Evolutionary conservation across 2,888 invertebrate genomes (phyloP), one percentile per base, ranked within the genome.

Genomic region (Rhagonycha fulva): DNA sequence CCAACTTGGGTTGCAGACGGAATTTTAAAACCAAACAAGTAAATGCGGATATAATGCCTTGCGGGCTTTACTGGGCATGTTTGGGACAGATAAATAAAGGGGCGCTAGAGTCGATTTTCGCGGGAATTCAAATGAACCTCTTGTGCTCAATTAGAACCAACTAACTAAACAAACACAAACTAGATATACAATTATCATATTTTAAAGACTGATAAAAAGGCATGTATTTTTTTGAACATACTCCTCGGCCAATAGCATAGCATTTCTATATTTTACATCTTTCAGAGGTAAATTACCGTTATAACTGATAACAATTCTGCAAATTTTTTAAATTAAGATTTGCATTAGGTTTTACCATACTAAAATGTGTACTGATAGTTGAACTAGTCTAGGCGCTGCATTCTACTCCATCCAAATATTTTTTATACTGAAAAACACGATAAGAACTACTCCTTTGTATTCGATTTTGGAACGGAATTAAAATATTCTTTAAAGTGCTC

Each of bases 361-460:
- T 32, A 32, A 72, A 72, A 19, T 9, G 11, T 12, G 67, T 72
- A 60, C 23, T 47, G 67, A 32, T 47, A 14, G 23, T 2, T 47
- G 72, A 11, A 32, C 32, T 72, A 32, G 47, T 67, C 30, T 3
- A 67, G 5, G 32, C 26, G 47, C 14, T 32, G 67, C 72, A 72
- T 72, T 72, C 67, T 32, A 72, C 67, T 47, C 67, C 67, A 32
- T 66, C 47, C 23, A 60, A 72, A 67, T 47, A 4, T 67, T 67
- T 67, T 30, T 66, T n/a, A n/a, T n/a, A n/a, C 67, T 72, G 32
- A n/a, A 72, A 72, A 67, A 72, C 67, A 67, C 66, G 72, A 72
- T 67, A 70, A 14, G 70, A 14, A 14, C 12, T 23, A 62, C 14
- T 70, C 26, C 10, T 60, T 23, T 5, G 62, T 14, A 9, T 60